Percentiles rank a stretch among this genome's conserved stretches.
phyloP scores from a whole-genome alignment of 2,113 vertebrate genomes.

The Microtus oregoni region DNA sequence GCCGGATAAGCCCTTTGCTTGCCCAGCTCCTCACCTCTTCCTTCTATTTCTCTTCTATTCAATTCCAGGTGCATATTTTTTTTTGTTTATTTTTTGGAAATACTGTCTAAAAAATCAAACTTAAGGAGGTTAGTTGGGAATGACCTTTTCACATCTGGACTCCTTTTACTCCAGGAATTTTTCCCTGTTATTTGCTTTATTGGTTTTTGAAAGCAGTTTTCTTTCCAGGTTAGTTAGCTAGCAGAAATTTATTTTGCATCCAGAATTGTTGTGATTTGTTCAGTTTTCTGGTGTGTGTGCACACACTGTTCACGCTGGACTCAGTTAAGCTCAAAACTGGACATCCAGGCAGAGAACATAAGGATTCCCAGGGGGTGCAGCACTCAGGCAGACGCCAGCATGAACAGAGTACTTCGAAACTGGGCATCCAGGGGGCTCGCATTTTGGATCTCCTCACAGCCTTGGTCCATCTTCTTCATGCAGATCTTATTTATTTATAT shows the following conservation, averaged over 20 bases:
- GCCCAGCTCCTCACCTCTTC: background rate
- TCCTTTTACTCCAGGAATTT: background rate
- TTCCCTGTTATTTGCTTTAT: background rate
- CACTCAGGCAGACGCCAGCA: fast-evolving
- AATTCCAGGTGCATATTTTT: background rate
- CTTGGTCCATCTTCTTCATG: background rate
- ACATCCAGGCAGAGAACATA: background rate
- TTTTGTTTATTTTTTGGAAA: background rate
- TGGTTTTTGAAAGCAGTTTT: background rate
- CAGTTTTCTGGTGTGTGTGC: background rate
- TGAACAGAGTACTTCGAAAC: fast-evolving
- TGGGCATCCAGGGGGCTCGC: background rate
- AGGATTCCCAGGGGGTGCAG: background rate
- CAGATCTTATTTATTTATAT: background rate
- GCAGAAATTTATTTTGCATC: background rate
- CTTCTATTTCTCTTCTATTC: background rate
- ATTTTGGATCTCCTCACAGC: background rate
- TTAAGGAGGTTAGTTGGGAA: background rate
- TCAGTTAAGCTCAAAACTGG: background rate
- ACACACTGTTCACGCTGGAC: background rate
- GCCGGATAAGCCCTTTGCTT: background rate
- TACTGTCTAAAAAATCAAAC: background rate
- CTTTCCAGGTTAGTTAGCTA: background rate
- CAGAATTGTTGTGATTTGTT: background rate
- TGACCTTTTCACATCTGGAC: background rate